Conservation (phyloP, 2,797 vertebrate genomes). For the Tangara arthus region DNA sequence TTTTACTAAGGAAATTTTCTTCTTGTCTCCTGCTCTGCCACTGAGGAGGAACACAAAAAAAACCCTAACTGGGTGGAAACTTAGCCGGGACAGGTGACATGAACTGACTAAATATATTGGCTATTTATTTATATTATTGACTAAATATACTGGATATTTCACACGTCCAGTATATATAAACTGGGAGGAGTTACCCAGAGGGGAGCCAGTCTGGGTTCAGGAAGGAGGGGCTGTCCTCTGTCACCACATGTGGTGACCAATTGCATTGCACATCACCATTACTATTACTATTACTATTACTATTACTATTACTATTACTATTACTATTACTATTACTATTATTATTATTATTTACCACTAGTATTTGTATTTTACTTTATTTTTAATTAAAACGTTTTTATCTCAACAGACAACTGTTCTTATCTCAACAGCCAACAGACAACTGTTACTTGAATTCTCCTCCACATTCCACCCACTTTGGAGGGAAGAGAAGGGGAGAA, state of each 20-base stretch:
- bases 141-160: neutral
- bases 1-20: neutral
- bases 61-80: neutral
- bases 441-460: neutral
- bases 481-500: neutral
- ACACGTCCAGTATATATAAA: neutral
- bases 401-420: neutral
- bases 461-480: rapidly evolving
- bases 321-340: neutral
- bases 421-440: neutral
- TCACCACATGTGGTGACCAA: neutral
- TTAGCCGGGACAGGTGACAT: neutral
- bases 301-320: neutral
- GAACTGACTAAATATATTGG: neutral
- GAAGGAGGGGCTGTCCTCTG: neutral
- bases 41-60: neutral
- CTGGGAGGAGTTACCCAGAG: neutral
- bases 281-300: too few species aligned
- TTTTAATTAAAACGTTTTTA: neutral
- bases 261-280: neutral
- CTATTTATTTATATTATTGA: too few species aligned
- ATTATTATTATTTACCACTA: neutral
- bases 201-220: neutral
- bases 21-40: neutral
- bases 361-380: neutral